Evolutionary conservation across 2,888 invertebrate species (phyloP).

Genomic region (Pycnomerus fuliginosus): DNA sequence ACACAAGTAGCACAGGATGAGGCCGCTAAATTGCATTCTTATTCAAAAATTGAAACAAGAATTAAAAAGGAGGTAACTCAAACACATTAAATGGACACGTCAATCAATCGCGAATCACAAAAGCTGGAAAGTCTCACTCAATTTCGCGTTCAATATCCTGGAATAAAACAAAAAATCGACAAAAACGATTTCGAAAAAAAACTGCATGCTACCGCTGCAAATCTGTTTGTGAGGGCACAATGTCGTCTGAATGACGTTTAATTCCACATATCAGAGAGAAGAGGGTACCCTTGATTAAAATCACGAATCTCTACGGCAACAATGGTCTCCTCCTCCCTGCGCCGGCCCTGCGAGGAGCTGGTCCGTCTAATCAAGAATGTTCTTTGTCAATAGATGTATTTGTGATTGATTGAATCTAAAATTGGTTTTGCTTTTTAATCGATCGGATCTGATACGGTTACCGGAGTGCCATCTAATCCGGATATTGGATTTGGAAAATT

Average conservation of each 20-base stretch:
- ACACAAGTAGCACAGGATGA: constrained; percentile 34
- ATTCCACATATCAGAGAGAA: constrained; percentile 49
- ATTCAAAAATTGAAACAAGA: constrained; percentile 36
- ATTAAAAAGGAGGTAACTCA: constrained; percentile 32
- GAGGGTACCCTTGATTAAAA: constrained; percentile 51
- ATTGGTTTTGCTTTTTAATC: constrained; percentile 45
- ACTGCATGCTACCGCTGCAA: constrained; percentile 36
- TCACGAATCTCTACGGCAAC: constrained; percentile 47
- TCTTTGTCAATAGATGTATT: constrained; percentile 50
- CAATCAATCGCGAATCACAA: constrained; percentile 28
- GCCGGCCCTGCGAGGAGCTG: constrained; percentile 41
- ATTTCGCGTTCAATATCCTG: constrained; percentile 18
- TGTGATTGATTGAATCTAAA: constrained; percentile 51
- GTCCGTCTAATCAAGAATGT: constrained; percentile 50
- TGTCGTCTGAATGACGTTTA: constrained; percentile 49
- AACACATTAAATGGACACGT: constrained; percentile 26
- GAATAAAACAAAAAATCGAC: constrained; percentile 19
- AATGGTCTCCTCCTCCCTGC: constrained; percentile 43
- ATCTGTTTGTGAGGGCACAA: constrained; percentile 47
- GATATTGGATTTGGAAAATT: constrained; percentile 19
- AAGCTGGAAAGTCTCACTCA: constrained; percentile 24
- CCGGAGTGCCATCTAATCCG: constrained; percentile 16
- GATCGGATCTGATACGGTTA: constrained; percentile 19
- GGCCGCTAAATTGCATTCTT: constrained; percentile 41
- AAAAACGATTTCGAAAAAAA: constrained; percentile 23